phyloP scores from a whole-genome alignment of 2,113 vertebrate genomes.

The Rattus rattus region DNA sequence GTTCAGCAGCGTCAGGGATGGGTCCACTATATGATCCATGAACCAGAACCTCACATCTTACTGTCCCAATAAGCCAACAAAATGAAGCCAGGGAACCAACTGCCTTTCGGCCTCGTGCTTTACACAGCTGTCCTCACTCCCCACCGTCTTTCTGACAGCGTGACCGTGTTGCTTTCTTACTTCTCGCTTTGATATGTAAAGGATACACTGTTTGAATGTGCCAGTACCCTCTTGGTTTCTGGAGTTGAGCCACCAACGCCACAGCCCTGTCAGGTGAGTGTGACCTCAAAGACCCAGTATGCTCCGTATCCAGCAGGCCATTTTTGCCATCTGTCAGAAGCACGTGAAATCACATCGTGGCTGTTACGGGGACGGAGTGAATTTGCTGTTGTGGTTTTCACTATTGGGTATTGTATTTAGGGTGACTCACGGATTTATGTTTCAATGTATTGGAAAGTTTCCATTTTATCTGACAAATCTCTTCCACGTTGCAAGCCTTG shows the following conservation, averaged over 20 bases:
- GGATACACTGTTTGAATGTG: conserved; percentile 66
- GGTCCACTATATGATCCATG: not conserved
- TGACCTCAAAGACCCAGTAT: not conserved
- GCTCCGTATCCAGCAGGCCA: not conserved
- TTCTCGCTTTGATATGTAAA: conserved; percentile 73
- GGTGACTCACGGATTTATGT: conserved; percentile 57
- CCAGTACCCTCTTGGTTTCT: conserved; percentile 52
- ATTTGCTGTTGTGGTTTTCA: conserved; percentile 54
- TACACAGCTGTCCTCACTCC: conserved; percentile 50
- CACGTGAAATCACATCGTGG: not conserved
- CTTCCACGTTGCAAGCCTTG: conserved; percentile 70
- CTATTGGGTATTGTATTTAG: conserved; percentile 12
- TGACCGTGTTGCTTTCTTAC: conserved; percentile 47
- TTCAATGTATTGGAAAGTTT: conserved; percentile 72
- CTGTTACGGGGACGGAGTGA: conserved; percentile 37
- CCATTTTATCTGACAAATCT: conserved; percentile 70
- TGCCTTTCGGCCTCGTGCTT: not conserved
- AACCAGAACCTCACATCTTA: conserved; percentile 95
- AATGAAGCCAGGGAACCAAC: conserved; percentile 69
- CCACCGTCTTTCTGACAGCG: conserved; percentile 68
- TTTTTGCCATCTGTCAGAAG: not conserved
- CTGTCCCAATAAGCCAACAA: conserved; percentile 91
- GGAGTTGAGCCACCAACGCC: conserved; percentile 28
- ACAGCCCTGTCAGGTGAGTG: not conserved
- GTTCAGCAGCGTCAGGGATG: not conserved